Evolutionary conservation across 1,140 invertebrate species (phyloP), one percentile per base, ranked within the genome.

Genomic region (Diabrotica virgifera): DNA sequence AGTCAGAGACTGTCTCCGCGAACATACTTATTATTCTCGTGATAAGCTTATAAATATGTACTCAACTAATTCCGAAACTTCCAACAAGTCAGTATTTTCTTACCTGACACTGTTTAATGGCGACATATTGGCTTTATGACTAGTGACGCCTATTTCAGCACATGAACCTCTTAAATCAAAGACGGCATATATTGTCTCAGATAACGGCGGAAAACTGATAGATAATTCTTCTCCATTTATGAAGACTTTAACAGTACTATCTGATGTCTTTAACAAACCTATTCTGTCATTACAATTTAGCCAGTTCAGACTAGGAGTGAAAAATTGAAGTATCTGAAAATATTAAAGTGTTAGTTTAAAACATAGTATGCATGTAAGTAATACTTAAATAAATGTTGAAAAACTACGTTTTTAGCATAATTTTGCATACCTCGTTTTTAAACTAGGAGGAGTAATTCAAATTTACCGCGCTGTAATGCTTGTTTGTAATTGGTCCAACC

Each of bases 141-240:
- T 73, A 12, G 72, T 72, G 56, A 75, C 69, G 70, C 74, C 68
- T 66, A 81, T 62, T 36, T 71, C 69, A 37, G 63, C 72, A 65
- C 77, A 79, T 36, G 70, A 69, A 9, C 77, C 77, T 56, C 67
- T 68, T 52, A 79, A 62, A 50, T 78, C 75, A 37, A 76, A 66
- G 11, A 76, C 63, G 36, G 73, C 73, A 62, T 76, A 76, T 7
- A 78, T 56, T 11, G 40, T 65, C 7, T 77, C 77, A 9, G 69
- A 60, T 7, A 78, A 58, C 36, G 67, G 55, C 8, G 77, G 77
- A 51, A 79, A 76, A 52, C 62, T 69, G 36, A 79, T 52, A 9
- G 69, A 90, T 76, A 93, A 85, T 73, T 95, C 92, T 79, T 92
- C 89, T 0, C 91, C 90, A 78, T 96, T 94, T 0, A 95, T 81